Evolutionary conservation across 1,140 invertebrate species (phyloP), one percentile per base, ranked within the genome.

Genomic region (Leptopilina boulardi): DNA sequence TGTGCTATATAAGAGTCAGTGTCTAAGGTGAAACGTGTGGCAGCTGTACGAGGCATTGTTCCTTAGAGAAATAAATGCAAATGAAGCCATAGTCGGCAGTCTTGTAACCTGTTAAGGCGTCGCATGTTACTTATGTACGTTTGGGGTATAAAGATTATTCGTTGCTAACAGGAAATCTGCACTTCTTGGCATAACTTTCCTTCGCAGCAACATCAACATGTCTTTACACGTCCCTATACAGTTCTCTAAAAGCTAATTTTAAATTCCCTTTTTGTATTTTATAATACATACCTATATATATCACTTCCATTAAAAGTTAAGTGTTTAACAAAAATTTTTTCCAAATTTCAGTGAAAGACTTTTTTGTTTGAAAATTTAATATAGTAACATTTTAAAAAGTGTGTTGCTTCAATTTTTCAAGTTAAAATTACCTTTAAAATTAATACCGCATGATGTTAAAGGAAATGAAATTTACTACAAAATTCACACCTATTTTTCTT

Each of bases 1-100:
- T 30, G 21, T 23, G 54, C 18, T 23, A 23, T n/a, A n/a, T 23
- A 19, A 66, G 21, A 30, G 21, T 30, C 13, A 66, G 59, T 26
- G 59, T 66, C 18, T 26, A 30, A 66, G 23, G 59, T 66, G 59
- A 30, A 34, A 66, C 59, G 59, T 66, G 59, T 76, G 47, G 44
- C 75, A 70, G 71, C 71, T 71, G 75, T 76, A 72, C 75, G 54
- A 66, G 54, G 59, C 26, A 66, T 66, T 66, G 59, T 66, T 66
- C 59, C 59, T 66, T 66, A 8, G 59, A 66, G 59, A 66, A 66
- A 66, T 66, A 66, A 66, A 66, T 66, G 59, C 59, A 66, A 66
- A 66, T 66, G 59, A 66, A 66, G 59, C 59, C 23, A 15, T 30
- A 66, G 59, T 66, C 59, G 10, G 59, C 59, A 66, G 59, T 34